Percentiles rank a stretch among this genome's conserved stretches.
Evolutionary conservation across 2,797 vertebrate genomes (phyloP).

Genomic region (Ataeniobius toweri): DNA sequence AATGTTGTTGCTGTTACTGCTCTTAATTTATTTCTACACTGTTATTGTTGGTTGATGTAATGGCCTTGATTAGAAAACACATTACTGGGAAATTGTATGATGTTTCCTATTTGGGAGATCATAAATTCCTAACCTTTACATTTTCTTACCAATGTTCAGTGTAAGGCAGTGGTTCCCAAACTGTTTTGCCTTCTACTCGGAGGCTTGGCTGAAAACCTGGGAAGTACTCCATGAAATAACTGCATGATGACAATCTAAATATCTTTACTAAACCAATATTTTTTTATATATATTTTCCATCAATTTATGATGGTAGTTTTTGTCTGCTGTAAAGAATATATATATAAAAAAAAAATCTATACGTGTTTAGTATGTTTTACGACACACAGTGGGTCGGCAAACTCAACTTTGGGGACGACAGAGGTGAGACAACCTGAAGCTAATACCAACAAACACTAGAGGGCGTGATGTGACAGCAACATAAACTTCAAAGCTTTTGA

Average conservation of each 20-base stretch:
- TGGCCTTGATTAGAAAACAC: neutral
- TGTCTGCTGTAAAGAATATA: neutral
- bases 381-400: neutral
- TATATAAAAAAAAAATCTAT: neutral
- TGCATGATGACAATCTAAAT: neutral
- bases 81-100: neutral
- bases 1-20: neutral
- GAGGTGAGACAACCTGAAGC: neutral
- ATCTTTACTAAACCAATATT: too few relatives aligned
- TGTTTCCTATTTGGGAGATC: neutral
- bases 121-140: neutral
- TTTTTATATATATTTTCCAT: too few relatives aligned
- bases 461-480: slow-evolving; percentile 53
- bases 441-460: slow-evolving; percentile 45
- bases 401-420: neutral
- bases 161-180: neutral
- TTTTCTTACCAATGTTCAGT: neutral
- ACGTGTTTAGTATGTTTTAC: neutral
- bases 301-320: too few relatives aligned
- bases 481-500: neutral
- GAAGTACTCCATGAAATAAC: neutral
- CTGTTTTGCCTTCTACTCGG: neutral
- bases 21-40: neutral
- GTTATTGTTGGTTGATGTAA: neutral
- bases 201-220: neutral